Conservation (phyloP, 2,888 invertebrate species). For the Eristalinus sepulchralis region DNA sequence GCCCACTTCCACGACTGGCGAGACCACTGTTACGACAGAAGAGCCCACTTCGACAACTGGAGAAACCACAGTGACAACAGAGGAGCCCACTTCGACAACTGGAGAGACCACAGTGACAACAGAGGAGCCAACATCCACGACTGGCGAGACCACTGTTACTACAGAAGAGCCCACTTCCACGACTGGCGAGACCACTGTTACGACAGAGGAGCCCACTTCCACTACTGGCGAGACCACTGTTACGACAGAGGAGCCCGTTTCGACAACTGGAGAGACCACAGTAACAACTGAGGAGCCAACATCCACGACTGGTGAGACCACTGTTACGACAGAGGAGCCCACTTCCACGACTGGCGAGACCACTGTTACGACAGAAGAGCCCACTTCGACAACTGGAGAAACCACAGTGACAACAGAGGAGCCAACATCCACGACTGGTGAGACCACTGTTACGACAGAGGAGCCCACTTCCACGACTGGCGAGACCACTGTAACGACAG, state of each 20-base stretch:
- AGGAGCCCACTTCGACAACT: not conserved
- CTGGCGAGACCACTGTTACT: not conserved
- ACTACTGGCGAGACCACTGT: not conserved
- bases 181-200: not conserved
- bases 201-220: not conserved
- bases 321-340: not conserved
- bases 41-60: not conserved
- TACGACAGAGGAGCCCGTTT: not conserved
- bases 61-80: not conserved
- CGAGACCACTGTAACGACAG: not conserved
- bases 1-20: not conserved
- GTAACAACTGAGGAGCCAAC: not conserved
- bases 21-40: not conserved
- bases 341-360: not conserved
- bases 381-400: not conserved
- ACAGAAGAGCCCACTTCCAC: not conserved
- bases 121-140: not conserved
- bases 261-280: not conserved
- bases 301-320: not conserved
- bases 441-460: not conserved
- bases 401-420: not conserved
- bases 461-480: not conserved
- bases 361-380: not conserved
- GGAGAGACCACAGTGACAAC: not conserved
- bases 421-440: conserved; percentile 6